These are phyloP conservation scores for Melipona bicolor DNA, from an alignment of 2,888 invertebrate species.

Conservation along the genomic window DNA sequence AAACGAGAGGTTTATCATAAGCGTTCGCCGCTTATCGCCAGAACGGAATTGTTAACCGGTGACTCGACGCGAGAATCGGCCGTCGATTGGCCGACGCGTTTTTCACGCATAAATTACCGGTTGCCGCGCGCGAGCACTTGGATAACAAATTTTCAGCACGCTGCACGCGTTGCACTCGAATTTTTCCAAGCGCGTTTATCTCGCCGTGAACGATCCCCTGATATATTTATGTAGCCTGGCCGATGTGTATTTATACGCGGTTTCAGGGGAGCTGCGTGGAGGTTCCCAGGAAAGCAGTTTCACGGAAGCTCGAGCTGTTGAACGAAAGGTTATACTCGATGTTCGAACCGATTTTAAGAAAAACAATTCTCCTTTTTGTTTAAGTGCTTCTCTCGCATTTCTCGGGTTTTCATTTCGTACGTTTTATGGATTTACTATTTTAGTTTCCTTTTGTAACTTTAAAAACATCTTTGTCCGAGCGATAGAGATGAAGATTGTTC, in stretches of 20 bases:
- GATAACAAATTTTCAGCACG: slow-evolving; percentile 49
- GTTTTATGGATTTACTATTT: too few relatives aligned
- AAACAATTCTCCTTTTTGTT: not conserved
- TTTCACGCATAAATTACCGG: slow-evolving; percentile 44
- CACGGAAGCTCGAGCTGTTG: slow-evolving; percentile 51
- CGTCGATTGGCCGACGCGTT: slow-evolving; percentile 34
- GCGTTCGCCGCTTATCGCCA: slow-evolving; percentile 11
- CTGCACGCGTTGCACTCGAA: slow-evolving; percentile 12
- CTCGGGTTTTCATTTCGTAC: too few relatives aligned
- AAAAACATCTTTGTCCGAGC: too few relatives aligned
- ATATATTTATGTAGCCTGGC: slow-evolving; percentile 66
- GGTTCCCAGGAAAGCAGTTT: slow-evolving; percentile 55
- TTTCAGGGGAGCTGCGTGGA: slow-evolving; percentile 35
- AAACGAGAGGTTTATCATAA: not conserved
- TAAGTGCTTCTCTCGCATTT: too few relatives aligned
- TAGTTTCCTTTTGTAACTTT: too few relatives aligned
- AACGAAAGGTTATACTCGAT: slow-evolving; percentile 36
- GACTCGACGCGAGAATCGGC: slow-evolving; percentile 8
- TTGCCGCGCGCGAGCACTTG: not conserved
- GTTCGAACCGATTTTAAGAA: not conserved
- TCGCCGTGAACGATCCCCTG: slow-evolving; percentile 41
- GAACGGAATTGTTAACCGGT: slow-evolving; percentile 22
- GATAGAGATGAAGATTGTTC: too few relatives aligned
- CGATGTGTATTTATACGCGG: slow-evolving; percentile 67
- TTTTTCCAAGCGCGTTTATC: slow-evolving; percentile 59